Evolutionary conservation across 2,113 vertebrate species (phyloP).

Genomic region (Trichomycterus rosablanca): DNA sequence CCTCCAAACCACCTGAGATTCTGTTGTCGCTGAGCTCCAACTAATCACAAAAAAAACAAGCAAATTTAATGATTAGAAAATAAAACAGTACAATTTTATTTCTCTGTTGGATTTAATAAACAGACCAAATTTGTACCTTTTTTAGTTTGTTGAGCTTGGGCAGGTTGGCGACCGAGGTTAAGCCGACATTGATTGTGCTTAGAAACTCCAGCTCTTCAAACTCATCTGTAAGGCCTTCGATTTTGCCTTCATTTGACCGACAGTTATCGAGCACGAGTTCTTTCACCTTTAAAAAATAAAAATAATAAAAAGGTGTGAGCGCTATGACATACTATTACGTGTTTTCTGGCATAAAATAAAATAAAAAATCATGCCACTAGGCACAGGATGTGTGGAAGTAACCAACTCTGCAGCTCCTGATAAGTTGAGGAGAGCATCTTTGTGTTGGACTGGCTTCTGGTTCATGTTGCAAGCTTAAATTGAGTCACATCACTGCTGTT

Average conservation of each 20-base stretch:
- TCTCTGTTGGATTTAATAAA: too few species aligned
- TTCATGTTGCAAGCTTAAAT: slow-evolving; percentile 49
- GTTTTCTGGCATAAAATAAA: too few species aligned
- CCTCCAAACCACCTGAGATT: slow-evolving; percentile 98
- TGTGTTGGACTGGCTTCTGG: slow-evolving; percentile 13
- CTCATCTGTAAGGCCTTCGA: slow-evolving; percentile 93
- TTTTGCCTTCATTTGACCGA: slow-evolving; percentile 90
- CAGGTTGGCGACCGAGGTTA: slow-evolving; percentile 90
- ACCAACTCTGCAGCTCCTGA: slow-evolving; percentile 16
- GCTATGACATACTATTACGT: too few species aligned
- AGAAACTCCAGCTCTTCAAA: slow-evolving; percentile 97
- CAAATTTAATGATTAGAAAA: slow-evolving; percentile 7
- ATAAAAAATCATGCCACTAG: background rate
- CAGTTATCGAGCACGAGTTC: slow-evolving; percentile 97
- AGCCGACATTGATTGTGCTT: slow-evolving; percentile 95
- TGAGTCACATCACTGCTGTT: slow-evolving; percentile 40
- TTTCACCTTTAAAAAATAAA: slow-evolving; percentile 76
- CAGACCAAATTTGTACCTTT: slow-evolving; percentile 83
- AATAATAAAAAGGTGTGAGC: background rate
- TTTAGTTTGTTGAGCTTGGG: slow-evolving; percentile 98
- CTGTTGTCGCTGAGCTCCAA: slow-evolving; percentile 97
- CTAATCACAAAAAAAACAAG: slow-evolving; percentile 57
- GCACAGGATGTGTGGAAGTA: slow-evolving; percentile 21
- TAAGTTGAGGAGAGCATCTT: slow-evolving; percentile 10
- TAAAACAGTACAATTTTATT: background rate